A percentile compares a stretch with the other conserved stretches of the same genome.
Evolutionary conservation across 2,113 vertebrate genomes (phyloP).

Genomic region (Dermatemys mawii): DNA sequence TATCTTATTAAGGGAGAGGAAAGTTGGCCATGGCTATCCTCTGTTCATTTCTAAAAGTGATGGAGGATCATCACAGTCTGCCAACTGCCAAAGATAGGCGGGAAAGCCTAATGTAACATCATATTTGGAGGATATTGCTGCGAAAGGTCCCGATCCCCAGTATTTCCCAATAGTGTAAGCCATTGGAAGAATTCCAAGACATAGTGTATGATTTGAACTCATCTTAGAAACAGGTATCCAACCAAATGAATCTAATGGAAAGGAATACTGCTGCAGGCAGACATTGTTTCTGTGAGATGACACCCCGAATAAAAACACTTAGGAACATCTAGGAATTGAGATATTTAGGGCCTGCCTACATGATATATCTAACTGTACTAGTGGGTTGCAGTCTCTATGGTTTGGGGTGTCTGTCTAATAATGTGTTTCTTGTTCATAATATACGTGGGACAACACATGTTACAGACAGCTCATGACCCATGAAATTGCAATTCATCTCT

Average conservation of each 20-base stretch:
- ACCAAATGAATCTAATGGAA: background rate
- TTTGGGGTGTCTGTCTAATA: background rate
- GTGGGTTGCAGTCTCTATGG: rapidly evolving
- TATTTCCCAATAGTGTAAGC: background rate
- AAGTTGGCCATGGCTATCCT: background rate
- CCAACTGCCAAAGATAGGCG: rapidly evolving
- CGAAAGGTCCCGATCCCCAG: rapidly evolving
- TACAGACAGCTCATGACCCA: background rate
- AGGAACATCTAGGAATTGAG: background rate
- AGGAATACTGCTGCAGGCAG: background rate
- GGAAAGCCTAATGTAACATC: background rate
- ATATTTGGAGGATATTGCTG: background rate
- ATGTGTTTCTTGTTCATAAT: background rate
- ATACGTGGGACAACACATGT: background rate
- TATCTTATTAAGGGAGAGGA: background rate
- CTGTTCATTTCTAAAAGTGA: background rate
- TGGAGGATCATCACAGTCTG: background rate
- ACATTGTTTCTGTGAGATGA: background rate
- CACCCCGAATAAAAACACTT: background rate
- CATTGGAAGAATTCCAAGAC: background rate
- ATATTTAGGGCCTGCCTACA: background rate
- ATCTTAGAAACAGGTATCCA: background rate
- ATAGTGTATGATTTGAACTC: background rate
- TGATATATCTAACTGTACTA: background rate
- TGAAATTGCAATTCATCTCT: background rate